Percentiles rank a stretch among this genome's conserved stretches.
Evolutionary conservation across 2,888 invertebrate genomes (phyloP).

Genomic region (Ormyrus rosae): DNA sequence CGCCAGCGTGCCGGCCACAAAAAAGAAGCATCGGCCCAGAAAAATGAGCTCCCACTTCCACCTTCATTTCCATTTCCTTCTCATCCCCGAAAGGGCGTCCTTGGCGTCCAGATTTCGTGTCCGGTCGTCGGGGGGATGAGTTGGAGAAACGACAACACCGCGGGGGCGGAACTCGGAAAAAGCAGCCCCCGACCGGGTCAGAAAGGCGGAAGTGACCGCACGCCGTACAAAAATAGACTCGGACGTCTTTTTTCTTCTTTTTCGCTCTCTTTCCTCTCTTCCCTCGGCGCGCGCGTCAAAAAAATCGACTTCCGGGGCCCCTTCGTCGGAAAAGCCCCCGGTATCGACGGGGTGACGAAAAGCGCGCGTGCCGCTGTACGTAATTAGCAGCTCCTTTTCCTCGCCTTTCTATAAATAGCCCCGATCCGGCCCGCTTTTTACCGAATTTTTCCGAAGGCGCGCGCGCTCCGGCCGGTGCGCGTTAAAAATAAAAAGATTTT

Average conservation of each 20-base stretch:
- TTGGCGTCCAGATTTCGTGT: no score
- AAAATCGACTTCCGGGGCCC: conserved; percentile 49
- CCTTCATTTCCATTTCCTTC: conserved; percentile 47
- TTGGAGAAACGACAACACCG: no score
- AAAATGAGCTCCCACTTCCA: conserved; percentile 52
- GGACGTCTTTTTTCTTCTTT: neutral
- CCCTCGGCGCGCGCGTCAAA: conserved; percentile 6
- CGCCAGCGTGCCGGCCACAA: conserved; percentile 47
- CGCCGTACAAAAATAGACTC: conserved; percentile 1
- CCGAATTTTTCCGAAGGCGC: no score
- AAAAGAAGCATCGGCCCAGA: conserved; percentile 37
- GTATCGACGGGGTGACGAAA: conserved; percentile 35
- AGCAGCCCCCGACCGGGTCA: neutral
- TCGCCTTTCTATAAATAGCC: neutral
- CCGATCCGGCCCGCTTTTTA: neutral
- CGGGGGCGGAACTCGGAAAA: no score
- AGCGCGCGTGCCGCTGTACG: conserved; percentile 19
- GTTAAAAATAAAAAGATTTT: no score
- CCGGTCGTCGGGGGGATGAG: no score
- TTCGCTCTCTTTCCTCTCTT: neutral
- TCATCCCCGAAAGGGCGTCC: neutral
- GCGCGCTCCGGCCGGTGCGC: neutral
- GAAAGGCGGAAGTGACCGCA: neutral
- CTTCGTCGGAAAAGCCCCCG: conserved; percentile 35
- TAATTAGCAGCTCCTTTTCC: neutral